Evolutionary conservation across 2,797 vertebrate species (phyloP).

Genomic region (Sebastes cheni): DNA sequence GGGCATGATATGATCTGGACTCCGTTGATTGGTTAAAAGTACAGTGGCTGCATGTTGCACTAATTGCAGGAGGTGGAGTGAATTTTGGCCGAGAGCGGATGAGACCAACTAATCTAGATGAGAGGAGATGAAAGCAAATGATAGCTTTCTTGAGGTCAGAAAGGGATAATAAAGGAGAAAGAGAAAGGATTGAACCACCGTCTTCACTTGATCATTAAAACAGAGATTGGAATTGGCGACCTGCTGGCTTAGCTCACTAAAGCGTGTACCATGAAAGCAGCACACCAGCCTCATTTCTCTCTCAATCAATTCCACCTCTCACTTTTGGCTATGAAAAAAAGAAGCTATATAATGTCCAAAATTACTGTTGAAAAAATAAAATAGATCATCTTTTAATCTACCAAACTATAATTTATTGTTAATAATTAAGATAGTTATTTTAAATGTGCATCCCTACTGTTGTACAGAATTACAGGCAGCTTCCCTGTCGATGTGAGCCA

Average conservation of each 20-base stretch:
- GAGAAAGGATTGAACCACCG: conserved; percentile 11
- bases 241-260: conserved; percentile 45
- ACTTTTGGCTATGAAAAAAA: background rate
- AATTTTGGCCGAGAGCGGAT: conserved; percentile 18
- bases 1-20: conserved; percentile 2
- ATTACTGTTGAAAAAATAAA: background rate
- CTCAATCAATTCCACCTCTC: background rate
- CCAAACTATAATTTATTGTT: background rate
- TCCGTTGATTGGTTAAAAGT: conserved; percentile 3
- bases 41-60: conserved; percentile 24
- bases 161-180: conserved; percentile 54
- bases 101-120: conserved; percentile 43
- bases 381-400: background rate
- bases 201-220: conserved; percentile 62
- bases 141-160: conserved; percentile 48
- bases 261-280: conserved; percentile 35
- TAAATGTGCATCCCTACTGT: background rate
- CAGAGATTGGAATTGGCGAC: conserved; percentile 34
- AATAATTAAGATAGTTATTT: background rate
- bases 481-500: conserved; percentile 1
- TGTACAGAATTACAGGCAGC: conserved; percentile 7
- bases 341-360: background rate
- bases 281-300: conserved; percentile 4
- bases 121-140: conserved; percentile 57
- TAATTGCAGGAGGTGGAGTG: conserved; percentile 46